These are phyloP conservation scores for Chiroxiphia lanceolata DNA, from an alignment of 2,797 vertebrate species.

Conservation along the genomic window DNA sequence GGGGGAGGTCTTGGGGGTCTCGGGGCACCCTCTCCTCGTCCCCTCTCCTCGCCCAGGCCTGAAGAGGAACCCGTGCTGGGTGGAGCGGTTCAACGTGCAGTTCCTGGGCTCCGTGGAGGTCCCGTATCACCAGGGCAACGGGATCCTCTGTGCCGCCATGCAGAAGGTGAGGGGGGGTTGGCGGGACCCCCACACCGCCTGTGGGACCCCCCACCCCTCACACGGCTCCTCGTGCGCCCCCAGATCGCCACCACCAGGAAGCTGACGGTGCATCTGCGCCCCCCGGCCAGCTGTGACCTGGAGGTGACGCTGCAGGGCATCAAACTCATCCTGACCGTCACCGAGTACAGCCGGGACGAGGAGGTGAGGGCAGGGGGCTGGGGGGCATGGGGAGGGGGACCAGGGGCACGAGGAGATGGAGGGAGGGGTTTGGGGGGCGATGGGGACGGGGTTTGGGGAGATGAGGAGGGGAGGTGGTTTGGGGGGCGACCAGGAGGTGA, in stretches of 20 bases:
- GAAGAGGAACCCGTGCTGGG: slow-evolving; percentile 91
- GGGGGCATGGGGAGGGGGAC: no score
- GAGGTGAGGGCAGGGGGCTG: slow-evolving; percentile 66
- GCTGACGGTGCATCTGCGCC: slow-evolving; percentile 91
- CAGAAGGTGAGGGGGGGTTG: slow-evolving; percentile 84
- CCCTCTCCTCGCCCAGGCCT: slow-evolving; percentile 72
- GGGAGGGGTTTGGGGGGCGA: not conserved
- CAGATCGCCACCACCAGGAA: slow-evolving; percentile 94
- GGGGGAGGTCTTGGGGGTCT: not conserved
- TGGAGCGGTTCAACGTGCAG: slow-evolving; percentile 92
- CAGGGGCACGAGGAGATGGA: not conserved
- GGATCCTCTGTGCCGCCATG: slow-evolving; percentile 96
- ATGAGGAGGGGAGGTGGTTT: not conserved
- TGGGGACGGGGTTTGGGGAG: no score
- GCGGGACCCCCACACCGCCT: not conserved
- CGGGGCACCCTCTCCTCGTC: fast-evolving
- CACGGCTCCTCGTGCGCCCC: not conserved
- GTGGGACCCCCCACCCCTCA: not conserved
- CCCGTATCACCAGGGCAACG: slow-evolving; percentile 95
- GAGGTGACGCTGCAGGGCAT: slow-evolving; percentile 93
- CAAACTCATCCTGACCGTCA: slow-evolving; percentile 90
- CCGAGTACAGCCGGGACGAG: slow-evolving; percentile 83
- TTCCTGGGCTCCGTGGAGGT: slow-evolving; percentile 97
- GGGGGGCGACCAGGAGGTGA: no score
- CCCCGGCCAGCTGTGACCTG: slow-evolving; percentile 92